A percentile compares a stretch with the other conserved stretches of the same genome.
Conservation (phyloP, 1,140 invertebrate genomes). For the Scaptomyza graminum region DNA sequence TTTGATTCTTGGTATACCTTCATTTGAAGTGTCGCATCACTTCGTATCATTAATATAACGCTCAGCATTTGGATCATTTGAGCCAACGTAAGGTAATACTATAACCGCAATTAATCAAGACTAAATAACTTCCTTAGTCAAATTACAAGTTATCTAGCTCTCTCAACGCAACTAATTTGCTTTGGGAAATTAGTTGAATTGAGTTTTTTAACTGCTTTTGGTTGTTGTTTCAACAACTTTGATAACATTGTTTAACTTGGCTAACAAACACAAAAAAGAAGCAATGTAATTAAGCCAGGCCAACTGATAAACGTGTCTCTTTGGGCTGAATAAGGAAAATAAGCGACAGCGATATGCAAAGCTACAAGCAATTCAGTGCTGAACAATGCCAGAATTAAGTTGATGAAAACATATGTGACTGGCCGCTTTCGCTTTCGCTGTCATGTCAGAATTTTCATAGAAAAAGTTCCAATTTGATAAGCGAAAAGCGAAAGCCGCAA, state of each 20-base stretch:
- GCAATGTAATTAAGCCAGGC: slow-evolving; percentile 42
- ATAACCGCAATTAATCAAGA: slow-evolving; percentile 52
- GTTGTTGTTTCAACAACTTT: slow-evolving; percentile 31
- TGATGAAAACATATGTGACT: slow-evolving; percentile 32
- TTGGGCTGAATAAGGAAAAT: slow-evolving; percentile 22
- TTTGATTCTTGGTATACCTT: neutral
- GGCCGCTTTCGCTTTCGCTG: slow-evolving; percentile 1
- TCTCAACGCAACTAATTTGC: slow-evolving; percentile 39
- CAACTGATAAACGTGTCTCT: slow-evolving; percentile 11
- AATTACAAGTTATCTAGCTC: slow-evolving; percentile 30
- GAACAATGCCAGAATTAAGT: slow-evolving; percentile 11
- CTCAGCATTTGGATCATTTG: slow-evolving; percentile 43
- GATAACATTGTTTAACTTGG: slow-evolving; percentile 13
- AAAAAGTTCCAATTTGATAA: slow-evolving; percentile 30
- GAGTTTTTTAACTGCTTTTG: slow-evolving; percentile 4
- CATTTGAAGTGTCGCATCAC: neutral
- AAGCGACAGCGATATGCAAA: neutral
- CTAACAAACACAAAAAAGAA: neutral
- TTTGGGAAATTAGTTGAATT: slow-evolving; percentile 49
- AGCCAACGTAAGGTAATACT: slow-evolving; percentile 36
- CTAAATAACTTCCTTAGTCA: neutral
- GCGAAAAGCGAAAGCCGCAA: slow-evolving; percentile 17
- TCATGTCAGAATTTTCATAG: neutral
- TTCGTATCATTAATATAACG: slow-evolving; percentile 24
- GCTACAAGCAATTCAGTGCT: slow-evolving; percentile 6